A percentile compares a stretch with the other conserved stretches of the same genome.
phyloP scores from a whole-genome alignment of 2,888 invertebrate species.

The Acanthosoma haemorrhoidale region DNA sequence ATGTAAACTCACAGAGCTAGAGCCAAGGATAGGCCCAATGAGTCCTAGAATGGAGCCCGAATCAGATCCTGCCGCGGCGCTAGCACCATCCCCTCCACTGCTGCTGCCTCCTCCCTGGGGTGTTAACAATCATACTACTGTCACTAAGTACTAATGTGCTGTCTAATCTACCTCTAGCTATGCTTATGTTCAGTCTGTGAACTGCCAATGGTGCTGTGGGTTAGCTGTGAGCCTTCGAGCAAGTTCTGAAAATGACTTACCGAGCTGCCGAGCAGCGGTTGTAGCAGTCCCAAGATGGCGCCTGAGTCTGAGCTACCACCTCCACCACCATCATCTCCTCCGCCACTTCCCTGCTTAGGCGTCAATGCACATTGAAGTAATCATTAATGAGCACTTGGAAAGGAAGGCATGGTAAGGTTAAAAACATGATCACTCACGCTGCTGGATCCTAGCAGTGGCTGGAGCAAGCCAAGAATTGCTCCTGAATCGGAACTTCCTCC shows the following conservation, averaged over 20 bases:
- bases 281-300: constrained; percentile 36
- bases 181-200: not conserved
- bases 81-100: constrained; percentile 32
- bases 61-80: constrained; percentile 26
- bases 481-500: constrained; percentile 40
- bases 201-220: not conserved
- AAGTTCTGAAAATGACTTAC: not conserved
- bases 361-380: not conserved
- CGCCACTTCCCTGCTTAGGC: constrained; percentile 21
- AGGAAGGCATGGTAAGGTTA: not conserved
- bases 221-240: not conserved
- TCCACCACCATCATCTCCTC: constrained; percentile 27
- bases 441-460: constrained; percentile 40
- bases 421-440: constrained; percentile 34
- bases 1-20: constrained; percentile 29
- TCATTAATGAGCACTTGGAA: not conserved
- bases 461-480: constrained; percentile 39
- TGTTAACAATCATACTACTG: constrained; percentile 5
- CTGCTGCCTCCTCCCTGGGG: constrained; percentile 31
- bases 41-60: constrained; percentile 38
- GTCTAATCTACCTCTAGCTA: not conserved
- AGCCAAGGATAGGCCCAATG: constrained; percentile 40
- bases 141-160: not conserved
- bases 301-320: constrained; percentile 37
- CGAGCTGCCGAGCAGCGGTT: constrained; percentile 35